A percentile compares a stretch with the other conserved stretches of the same genome.
phyloP scores from a whole-genome alignment of 2,797 vertebrate genomes.

The Threskiornis aethiopicus region DNA sequence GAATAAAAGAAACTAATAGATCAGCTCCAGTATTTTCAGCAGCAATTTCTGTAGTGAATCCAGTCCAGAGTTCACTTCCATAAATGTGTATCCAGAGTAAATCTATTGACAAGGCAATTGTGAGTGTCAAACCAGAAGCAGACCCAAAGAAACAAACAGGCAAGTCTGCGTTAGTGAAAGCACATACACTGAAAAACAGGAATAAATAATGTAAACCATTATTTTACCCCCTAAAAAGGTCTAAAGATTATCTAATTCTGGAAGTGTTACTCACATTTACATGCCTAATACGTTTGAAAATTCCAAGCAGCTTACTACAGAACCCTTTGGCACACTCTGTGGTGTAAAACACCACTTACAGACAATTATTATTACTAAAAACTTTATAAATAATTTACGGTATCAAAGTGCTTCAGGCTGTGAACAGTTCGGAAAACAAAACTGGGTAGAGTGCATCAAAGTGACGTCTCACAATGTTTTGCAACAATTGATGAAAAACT shows the following conservation, averaged over 20 bases:
- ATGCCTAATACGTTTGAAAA: not conserved
- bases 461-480: not conserved
- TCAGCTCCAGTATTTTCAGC: not conserved
- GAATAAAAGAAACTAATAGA: not conserved
- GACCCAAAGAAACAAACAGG: not conserved
- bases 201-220: not conserved
- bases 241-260: no score
- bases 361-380: not conserved
- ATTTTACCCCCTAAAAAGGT: not conserved
- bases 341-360: not conserved
- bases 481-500: not conserved
- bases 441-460: not conserved
- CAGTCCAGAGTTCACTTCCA: not conserved
- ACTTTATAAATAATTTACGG: not conserved
- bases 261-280: fast-evolving
- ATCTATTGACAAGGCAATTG: not conserved
- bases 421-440: not conserved
- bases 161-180: not conserved
- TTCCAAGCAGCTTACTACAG: not conserved
- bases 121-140: not conserved
- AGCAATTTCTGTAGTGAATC: not conserved
- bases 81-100: not conserved
- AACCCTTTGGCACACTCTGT: not conserved
- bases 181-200: not conserved
- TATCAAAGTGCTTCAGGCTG: not conserved